phyloP scores from a whole-genome alignment of 2,888 invertebrate species.

The Cetonia aurata region DNA sequence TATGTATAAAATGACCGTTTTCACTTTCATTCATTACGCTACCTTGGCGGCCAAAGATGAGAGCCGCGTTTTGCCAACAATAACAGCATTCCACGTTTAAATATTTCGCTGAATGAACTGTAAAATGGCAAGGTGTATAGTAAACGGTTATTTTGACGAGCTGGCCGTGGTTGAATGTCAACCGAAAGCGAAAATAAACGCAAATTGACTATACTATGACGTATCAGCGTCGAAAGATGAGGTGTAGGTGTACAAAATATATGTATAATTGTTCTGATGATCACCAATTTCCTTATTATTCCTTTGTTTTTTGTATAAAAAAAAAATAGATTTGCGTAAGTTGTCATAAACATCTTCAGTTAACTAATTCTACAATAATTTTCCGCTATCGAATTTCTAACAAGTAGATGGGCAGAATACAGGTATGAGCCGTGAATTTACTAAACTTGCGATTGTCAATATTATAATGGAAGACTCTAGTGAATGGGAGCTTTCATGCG shows the following conservation, averaged over 20 bases:
- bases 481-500: too few species aligned
- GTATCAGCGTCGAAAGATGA: neutral
- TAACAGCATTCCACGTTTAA: constrained; percentile 25
- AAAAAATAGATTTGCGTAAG: too few species aligned
- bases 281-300: neutral
- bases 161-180: constrained; percentile 5
- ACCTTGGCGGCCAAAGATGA: neutral
- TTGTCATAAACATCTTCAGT: too few species aligned
- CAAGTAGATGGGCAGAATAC: too few species aligned
- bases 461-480: too few species aligned
- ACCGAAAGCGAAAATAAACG: constrained; percentile 3
- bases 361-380: too few species aligned
- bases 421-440: too few species aligned
- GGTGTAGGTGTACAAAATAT: neutral
- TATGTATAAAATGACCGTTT: neutral
- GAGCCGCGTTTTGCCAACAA: constrained; percentile 11
- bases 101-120: constrained; percentile 25
- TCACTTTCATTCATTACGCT: constrained; percentile 9
- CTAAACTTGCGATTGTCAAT: too few species aligned
- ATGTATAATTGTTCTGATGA: neutral
- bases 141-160: constrained; percentile 9
- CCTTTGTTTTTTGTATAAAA: too few species aligned
- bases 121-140: constrained; percentile 12
- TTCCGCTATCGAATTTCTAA: too few species aligned
- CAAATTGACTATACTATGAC: neutral